phyloP scores from a whole-genome alignment of 2,113 vertebrate genomes.

The Tylochromis polylepis region DNA sequence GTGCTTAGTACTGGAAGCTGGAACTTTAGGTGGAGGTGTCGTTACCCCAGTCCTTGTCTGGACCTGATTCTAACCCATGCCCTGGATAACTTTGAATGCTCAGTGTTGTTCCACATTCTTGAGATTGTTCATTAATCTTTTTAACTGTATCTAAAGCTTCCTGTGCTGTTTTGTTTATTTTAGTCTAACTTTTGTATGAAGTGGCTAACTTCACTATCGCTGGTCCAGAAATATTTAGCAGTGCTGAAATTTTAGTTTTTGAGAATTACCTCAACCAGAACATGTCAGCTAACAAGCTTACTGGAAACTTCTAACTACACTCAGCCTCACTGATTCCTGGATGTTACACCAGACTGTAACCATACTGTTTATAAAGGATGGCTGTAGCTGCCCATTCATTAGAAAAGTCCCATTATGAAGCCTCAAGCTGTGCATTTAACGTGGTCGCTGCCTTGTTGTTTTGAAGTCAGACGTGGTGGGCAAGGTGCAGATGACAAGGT shows the following conservation, averaged over 20 bases:
- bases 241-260: not conserved
- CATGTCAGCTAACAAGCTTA: not conserved
- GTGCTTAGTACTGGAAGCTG: not conserved
- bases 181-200: not conserved
- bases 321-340: not conserved
- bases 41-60: not conserved
- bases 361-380: not conserved
- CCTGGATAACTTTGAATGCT: not conserved
- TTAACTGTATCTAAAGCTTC: not conserved
- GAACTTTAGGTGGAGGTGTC: not conserved
- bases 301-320: not conserved
- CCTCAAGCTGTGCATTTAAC: not conserved
- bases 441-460: not conserved
- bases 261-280: not conserved
- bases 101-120: not conserved
- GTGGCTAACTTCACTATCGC: not conserved
- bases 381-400: not conserved
- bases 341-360: not conserved
- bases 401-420: not conserved
- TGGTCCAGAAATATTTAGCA: not conserved
- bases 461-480: not conserved
- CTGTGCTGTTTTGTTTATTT: not conserved
- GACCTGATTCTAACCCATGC: fast-evolving
- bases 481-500: not conserved
- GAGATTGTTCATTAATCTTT: not conserved